Percentiles rank a stretch among this genome's conserved stretches.
These are phyloP conservation scores for Pristionchus maxplancki DNA, from an alignment of 2,888 invertebrate species.

Conservation along the genomic window DNA sequence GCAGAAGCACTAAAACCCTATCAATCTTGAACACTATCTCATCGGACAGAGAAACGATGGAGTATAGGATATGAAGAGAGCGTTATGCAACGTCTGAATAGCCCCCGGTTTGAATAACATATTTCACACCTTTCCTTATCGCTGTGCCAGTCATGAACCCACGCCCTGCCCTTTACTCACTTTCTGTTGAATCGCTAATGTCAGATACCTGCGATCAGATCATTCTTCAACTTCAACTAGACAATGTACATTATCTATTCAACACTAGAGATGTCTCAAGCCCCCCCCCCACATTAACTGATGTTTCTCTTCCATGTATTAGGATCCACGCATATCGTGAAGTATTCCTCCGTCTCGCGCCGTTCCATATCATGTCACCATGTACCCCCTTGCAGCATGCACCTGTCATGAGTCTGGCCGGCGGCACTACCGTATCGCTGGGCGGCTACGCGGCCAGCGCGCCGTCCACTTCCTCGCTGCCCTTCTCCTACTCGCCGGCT, in stretches of 20 bases:
- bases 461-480: conserved; percentile 37
- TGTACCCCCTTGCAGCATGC: background rate
- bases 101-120: background rate
- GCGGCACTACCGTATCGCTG: conserved; percentile 41
- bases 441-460: conserved; percentile 12
- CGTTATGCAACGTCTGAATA: background rate
- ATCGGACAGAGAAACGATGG: background rate
- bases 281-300: too few species aligned
- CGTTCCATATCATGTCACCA: too few species aligned
- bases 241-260: too few species aligned
- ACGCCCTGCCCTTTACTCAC: background rate
- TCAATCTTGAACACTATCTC: too few species aligned
- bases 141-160: background rate
- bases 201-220: background rate
- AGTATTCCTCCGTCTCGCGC: too few species aligned
- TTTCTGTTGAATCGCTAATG: background rate
- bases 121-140: background rate
- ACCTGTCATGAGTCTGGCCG: background rate
- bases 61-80: background rate
- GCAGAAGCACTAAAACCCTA: background rate
- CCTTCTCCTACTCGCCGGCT: conserved; percentile 41
- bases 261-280: too few species aligned
- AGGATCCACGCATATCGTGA: background rate
- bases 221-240: background rate
- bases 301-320: too few species aligned